Evolutionary conservation across 92 coral and sea anemone genomes (phyloP).

Genomic region (Scolanthus callimorphus): DNA sequence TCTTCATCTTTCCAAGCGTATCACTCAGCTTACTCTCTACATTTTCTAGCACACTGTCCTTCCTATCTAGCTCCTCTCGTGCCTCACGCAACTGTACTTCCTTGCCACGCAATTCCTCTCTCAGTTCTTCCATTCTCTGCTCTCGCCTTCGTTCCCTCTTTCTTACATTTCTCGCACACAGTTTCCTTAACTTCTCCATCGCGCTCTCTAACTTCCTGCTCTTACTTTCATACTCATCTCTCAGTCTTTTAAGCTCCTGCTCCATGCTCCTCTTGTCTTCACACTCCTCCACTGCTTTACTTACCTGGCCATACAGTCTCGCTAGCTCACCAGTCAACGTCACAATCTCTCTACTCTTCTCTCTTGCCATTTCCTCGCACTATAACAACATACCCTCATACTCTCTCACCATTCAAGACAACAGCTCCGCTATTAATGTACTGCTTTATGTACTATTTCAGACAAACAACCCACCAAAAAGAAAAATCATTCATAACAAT

Average conservation of each 20-base stretch:
- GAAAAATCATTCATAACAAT: no score
- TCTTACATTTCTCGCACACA: conserved; percentile 14
- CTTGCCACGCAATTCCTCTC: conserved; percentile 1
- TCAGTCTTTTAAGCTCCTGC: background rate
- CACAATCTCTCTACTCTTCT: background rate
- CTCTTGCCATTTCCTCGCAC: background rate
- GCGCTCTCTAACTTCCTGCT: conserved; percentile 17
- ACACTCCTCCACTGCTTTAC: background rate
- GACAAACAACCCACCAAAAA: no score
- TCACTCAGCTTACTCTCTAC: conserved; percentile 2
- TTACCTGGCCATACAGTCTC: background rate
- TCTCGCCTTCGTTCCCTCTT: conserved; percentile 18
- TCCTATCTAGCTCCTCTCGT: background rate
- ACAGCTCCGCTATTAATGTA: no score
- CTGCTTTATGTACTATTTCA: no score
- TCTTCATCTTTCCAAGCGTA: background rate
- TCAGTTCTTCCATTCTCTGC: conserved; percentile 8
- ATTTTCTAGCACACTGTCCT: background rate
- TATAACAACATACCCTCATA: background rate
- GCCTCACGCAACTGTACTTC: background rate
- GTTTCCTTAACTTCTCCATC: conserved; percentile 13
- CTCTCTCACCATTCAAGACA: no score
- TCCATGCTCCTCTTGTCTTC: background rate
- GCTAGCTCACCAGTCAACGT: background rate
- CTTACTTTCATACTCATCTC: background rate